These are phyloP conservation scores for Drosophila emarginata DNA, from an alignment of 2,888 invertebrate genomes.

Conservation along the genomic window DNA sequence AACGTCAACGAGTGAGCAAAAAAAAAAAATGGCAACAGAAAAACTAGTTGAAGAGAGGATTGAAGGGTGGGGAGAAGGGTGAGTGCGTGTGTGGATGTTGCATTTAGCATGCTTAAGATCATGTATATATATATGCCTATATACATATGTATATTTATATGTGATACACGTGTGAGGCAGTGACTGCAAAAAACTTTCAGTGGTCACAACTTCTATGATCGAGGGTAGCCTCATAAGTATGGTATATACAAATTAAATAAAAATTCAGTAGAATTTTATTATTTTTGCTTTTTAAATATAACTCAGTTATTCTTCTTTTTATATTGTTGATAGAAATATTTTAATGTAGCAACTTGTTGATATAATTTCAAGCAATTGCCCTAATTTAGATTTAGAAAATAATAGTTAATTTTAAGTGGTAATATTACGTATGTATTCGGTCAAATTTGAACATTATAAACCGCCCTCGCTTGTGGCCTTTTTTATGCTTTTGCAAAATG, in stretches of 20 bases:
- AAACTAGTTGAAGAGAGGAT: not conserved
- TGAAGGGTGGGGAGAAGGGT: slow-evolving; percentile 4
- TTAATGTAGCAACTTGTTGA: too few relatives aligned
- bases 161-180: slow-evolving; percentile 52
- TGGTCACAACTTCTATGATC: slow-evolving; percentile 16
- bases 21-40: slow-evolving; percentile 19
- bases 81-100: slow-evolving; percentile 29
- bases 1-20: slow-evolving; percentile 38
- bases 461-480: slow-evolving; percentile 16
- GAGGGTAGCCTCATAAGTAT: not conserved
- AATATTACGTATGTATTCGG: too few relatives aligned
- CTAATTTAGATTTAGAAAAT: too few relatives aligned
- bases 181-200: slow-evolving; percentile 69
- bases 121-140: not conserved
- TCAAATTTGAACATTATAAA: not conserved
- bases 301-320: too few relatives aligned
- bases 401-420: too few relatives aligned
- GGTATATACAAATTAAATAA: too few relatives aligned
- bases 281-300: too few relatives aligned
- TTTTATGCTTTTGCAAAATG: slow-evolving; percentile 56
- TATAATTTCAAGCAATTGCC: too few relatives aligned
- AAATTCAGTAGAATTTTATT: too few relatives aligned
- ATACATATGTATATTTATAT: not conserved
- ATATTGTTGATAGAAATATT: too few relatives aligned
- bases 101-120: slow-evolving; percentile 61